phyloP scores from a whole-genome alignment of 2,797 vertebrate genomes.

The Tamandua tetradactyla region DNA sequence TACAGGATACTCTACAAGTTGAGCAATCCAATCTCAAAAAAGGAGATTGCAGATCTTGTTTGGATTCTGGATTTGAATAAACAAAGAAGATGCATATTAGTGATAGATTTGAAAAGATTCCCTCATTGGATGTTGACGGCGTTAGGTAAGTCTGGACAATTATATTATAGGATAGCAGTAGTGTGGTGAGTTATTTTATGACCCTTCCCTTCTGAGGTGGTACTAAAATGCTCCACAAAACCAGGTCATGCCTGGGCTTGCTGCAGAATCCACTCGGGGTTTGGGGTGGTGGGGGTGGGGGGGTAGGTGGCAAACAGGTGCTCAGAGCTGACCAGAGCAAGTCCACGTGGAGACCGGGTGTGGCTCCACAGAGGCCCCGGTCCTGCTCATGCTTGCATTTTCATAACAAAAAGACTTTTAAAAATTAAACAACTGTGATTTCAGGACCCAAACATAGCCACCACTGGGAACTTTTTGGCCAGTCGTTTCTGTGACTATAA shows the following conservation, averaged over 20 bases:
- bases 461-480: background rate
- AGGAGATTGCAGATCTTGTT: background rate
- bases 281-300: too few relatives aligned
- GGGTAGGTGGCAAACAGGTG: too few relatives aligned
- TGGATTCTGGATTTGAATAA: background rate
- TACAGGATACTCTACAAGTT: too few relatives aligned
- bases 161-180: background rate
- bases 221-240: background rate
- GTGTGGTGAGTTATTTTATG: background rate
- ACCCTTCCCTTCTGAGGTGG: background rate
- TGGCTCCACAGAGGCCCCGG: too few relatives aligned
- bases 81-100: background rate
- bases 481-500: background rate
- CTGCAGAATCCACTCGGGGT: background rate
- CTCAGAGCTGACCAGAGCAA: too few relatives aligned
- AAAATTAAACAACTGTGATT: background rate
- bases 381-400: background rate
- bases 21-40: background rate
- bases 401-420: background rate
- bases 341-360: background rate
- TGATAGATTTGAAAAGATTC: background rate
- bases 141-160: background rate
- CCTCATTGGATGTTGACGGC: background rate
- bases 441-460: background rate
- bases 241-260: background rate